phyloP scores from a whole-genome alignment of 1,140 invertebrate species.

The Ceratina calcarata region DNA sequence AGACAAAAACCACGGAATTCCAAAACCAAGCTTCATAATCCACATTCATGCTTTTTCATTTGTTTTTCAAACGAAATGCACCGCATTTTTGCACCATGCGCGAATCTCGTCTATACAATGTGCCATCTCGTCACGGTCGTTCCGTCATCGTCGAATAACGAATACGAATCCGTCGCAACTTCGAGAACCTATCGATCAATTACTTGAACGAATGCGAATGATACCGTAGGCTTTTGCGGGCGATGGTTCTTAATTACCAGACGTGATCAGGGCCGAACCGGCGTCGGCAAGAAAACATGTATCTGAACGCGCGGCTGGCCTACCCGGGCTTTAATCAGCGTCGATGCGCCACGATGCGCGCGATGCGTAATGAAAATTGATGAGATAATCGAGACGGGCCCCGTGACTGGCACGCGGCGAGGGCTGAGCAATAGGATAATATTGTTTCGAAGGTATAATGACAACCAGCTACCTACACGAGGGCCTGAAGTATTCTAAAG shows the following conservation, averaged over 20 bases:
- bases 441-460: slow-evolving; percentile 61
- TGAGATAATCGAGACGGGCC: slow-evolving; percentile 66
- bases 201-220: slow-evolving; percentile 62
- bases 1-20: neutral
- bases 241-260: slow-evolving; percentile 64
- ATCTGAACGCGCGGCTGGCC: slow-evolving; percentile 22
- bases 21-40: neutral
- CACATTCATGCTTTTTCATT: slow-evolving; percentile 8
- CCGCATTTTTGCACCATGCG: neutral
- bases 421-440: slow-evolving; percentile 63
- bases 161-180: slow-evolving; percentile 47
- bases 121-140: slow-evolving; percentile 46
- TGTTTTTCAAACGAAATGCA: slow-evolving; percentile 20
- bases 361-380: slow-evolving; percentile 71
- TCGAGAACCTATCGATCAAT: slow-evolving; percentile 67
- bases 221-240: slow-evolving; percentile 45
- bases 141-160: slow-evolving; percentile 57
- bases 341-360: slow-evolving; percentile 56
- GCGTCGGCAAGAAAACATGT: slow-evolving; percentile 60
- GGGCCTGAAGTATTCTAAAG: slow-evolving; percentile 37
- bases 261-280: slow-evolving; percentile 44
- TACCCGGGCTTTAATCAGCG: slow-evolving; percentile 58
- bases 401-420: slow-evolving; percentile 25
- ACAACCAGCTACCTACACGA: slow-evolving; percentile 41
- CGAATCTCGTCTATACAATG: neutral